Percentiles rank a stretch among this genome's conserved stretches.
Evolutionary conservation across 2,113 vertebrate genomes (phyloP).

Genomic region (Pangasianodon gigas): DNA sequence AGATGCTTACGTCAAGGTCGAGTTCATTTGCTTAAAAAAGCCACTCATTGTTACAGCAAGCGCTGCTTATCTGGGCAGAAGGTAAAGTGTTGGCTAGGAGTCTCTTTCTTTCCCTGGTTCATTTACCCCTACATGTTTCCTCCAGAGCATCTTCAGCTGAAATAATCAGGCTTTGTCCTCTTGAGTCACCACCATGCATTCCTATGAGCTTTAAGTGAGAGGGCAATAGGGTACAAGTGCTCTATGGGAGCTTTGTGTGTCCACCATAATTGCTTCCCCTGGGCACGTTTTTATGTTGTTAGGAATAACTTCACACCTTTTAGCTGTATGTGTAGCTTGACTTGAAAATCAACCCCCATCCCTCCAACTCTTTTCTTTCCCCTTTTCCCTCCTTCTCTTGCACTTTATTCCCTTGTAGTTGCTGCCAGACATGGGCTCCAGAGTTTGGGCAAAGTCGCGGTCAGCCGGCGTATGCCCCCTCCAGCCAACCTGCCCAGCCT

Average conservation of each 20-base stretch:
- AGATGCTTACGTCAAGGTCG: not conserved
- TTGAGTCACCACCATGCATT: slow-evolving; percentile 33
- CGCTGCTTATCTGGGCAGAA: slow-evolving; percentile 5
- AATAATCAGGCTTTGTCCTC: slow-evolving; percentile 42
- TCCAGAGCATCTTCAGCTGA: slow-evolving; percentile 20
- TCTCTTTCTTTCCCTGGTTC: not conserved
- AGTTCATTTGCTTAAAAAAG: not conserved
- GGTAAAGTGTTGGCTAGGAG: not conserved
- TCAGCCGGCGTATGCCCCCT: slow-evolving; percentile 95
- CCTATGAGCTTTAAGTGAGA: slow-evolving; percentile 1
- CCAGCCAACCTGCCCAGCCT: slow-evolving; percentile 96
- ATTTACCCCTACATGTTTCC: slow-evolving; percentile 17
- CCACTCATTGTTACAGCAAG: not conserved
- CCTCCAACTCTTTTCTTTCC: not conserved
- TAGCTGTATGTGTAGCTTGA: not conserved
- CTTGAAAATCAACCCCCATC: not conserved
- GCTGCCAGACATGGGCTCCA: slow-evolving; percentile 98
- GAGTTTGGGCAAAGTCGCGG: slow-evolving; percentile 98
- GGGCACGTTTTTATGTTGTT: not conserved
- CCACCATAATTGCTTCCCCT: not conserved
- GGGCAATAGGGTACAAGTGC: not conserved
- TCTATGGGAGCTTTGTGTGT: not conserved
- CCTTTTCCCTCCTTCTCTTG: not conserved
- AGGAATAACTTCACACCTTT: not conserved
- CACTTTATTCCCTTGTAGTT: slow-evolving; percentile 70